Evolutionary conservation across 1,140 invertebrate genomes (phyloP).

Genomic region (Drosophila athabasca): DNA sequence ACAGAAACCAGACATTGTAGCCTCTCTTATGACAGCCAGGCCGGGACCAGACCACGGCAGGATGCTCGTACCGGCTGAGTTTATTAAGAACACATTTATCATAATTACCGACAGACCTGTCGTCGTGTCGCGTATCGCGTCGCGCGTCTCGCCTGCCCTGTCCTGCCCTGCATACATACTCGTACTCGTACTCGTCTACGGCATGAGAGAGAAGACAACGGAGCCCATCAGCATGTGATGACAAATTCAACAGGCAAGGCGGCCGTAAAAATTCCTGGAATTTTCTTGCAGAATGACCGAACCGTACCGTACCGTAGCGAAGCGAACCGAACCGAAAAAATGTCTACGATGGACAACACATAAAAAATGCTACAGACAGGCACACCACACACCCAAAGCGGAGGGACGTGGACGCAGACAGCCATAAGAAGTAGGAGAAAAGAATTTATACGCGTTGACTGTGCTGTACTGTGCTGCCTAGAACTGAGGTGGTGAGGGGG

Average conservation of each 20-base stretch:
- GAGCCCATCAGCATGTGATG: conserved; percentile 23
- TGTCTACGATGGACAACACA: conserved; percentile 58
- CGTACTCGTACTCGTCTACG: neutral
- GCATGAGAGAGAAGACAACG: too few species aligned
- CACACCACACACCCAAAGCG: neutral
- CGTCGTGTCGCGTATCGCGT: neutral
- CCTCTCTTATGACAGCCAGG: conserved; percentile 30
- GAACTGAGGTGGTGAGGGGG: conserved; percentile 8
- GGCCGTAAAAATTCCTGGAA: conserved; percentile 58
- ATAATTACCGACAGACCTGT: conserved; percentile 59
- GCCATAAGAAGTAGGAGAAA: conserved; percentile 34
- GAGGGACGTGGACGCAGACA: neutral
- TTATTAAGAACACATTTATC: conserved; percentile 75
- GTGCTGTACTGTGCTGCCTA: neutral
- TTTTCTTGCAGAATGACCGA: conserved; percentile 49
- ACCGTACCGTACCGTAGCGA: too few species aligned
- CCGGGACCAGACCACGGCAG: neutral
- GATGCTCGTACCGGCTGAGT: conserved; percentile 19
- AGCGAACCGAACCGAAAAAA: conserved; percentile 40
- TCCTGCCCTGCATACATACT: neutral
- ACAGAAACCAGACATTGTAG: conserved; percentile 14
- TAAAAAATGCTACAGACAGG: conserved; percentile 64
- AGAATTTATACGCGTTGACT: conserved; percentile 62
- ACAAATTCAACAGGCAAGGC: conserved; percentile 64
- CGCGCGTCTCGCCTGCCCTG: neutral